Evolutionary conservation across 2,113 vertebrate species (phyloP).

Genomic region (Trogon surrucura): DNA sequence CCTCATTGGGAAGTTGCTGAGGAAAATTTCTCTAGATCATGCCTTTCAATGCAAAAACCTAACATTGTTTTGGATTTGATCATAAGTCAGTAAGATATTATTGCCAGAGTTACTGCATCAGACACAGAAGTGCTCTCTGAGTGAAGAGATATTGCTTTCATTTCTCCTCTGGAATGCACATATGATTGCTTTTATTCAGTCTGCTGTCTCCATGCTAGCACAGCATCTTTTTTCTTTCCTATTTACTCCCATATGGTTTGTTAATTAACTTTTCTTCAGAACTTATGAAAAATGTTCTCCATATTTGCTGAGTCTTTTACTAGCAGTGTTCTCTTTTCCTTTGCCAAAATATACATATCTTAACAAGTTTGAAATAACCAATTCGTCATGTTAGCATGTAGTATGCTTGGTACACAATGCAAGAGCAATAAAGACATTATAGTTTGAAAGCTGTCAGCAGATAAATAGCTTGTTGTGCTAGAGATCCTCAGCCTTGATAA

Average conservation of each 20-base stretch:
- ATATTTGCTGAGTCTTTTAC: neutral
- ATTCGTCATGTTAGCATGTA: neutral
- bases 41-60: neutral
- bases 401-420: neutral
- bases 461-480: neutral
- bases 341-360: neutral
- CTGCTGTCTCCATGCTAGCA: neutral
- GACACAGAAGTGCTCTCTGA: neutral
- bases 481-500: neutral
- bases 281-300: neutral
- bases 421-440: neutral
- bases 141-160: neutral
- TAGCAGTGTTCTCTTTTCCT: neutral
- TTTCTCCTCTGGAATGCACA: neutral
- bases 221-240: slow-evolving; percentile 6
- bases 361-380: slow-evolving; percentile 9
- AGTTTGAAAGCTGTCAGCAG: neutral
- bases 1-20: neutral
- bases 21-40: neutral
- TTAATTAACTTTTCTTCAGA: slow-evolving; percentile 29
- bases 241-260: slow-evolving; percentile 18
- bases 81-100: neutral
- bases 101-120: neutral
- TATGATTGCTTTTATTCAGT: neutral
- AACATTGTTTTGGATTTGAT: neutral